Evolutionary conservation across 1,140 invertebrate species (phyloP).

Genomic region (Cotesia glomerata): DNA sequence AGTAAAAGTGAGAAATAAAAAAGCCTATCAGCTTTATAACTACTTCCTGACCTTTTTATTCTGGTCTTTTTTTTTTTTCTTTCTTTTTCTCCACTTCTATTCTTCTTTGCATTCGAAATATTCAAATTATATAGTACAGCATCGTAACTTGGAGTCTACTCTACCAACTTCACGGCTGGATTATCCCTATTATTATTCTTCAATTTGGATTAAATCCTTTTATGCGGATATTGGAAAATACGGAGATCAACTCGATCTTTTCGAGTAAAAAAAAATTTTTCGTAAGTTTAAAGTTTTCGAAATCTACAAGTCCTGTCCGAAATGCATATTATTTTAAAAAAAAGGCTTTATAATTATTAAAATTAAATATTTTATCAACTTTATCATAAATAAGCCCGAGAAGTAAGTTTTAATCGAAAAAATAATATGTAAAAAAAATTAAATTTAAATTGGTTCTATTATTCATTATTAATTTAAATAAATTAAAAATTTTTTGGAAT

Average conservation of each 20-base stretch:
- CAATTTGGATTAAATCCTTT: slow-evolving; percentile 37
- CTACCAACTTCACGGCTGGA: slow-evolving; percentile 27
- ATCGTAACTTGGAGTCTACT: slow-evolving; percentile 2
- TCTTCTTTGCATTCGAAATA: slow-evolving; percentile 28
- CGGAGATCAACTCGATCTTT: neutral
- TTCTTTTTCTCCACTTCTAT: slow-evolving; percentile 4
- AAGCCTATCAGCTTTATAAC: neutral
- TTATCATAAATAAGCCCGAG: no score
- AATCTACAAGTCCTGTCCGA: neutral
- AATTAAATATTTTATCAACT: no score
- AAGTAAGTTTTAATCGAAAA: no score
- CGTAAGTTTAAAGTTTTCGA: neutral
- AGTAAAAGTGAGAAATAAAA: neutral
- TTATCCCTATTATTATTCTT: slow-evolving; percentile 38
- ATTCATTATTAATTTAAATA: no score
- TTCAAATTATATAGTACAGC: slow-evolving; percentile 21
- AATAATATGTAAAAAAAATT: no score
- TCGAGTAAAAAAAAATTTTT: neutral
- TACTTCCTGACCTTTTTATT: neutral
- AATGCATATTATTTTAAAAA: no score
- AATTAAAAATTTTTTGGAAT: no score
- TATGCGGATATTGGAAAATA: slow-evolving; percentile 26
- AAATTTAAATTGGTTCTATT: no score
- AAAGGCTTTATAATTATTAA: no score
- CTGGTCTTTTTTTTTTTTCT: slow-evolving; percentile 16